Conservation (phyloP, 2,888 invertebrate genomes). For the Caenorhabditis auriculariae region DNA sequence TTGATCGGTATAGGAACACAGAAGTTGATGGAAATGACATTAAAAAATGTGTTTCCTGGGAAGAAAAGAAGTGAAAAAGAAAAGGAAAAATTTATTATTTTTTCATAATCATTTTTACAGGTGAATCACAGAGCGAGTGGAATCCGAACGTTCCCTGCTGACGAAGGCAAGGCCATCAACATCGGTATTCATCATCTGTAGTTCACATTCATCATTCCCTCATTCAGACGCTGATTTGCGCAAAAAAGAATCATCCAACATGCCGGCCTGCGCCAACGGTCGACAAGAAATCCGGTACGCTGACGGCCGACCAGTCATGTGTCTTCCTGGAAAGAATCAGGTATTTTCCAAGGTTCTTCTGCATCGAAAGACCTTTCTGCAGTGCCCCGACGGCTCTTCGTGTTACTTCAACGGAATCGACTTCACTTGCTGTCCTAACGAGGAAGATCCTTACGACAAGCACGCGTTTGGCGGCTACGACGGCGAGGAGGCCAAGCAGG, state of each 20-base stretch:
- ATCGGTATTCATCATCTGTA: not conserved
- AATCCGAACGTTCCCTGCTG: constrained; percentile 17
- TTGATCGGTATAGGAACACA: not conserved
- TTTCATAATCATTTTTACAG: not conserved
- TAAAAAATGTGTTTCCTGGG: no score
- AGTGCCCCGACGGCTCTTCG: constrained; percentile 58
- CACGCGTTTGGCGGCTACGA: constrained; percentile 58
- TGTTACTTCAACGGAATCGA: constrained; percentile 63
- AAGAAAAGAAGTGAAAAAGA: not conserved
- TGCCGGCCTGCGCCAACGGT: constrained; percentile 59
- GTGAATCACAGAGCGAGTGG: constrained; percentile 13
- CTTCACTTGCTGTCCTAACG: constrained; percentile 62
- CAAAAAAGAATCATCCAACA: no score
- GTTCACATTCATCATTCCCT: not conserved
- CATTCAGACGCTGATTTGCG: no score
- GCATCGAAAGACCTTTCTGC: not conserved
- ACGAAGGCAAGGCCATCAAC: constrained; percentile 11
- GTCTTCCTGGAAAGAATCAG: constrained; percentile 60
- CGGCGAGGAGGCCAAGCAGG: constrained; percentile 57
- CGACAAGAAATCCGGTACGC: constrained; percentile 42
- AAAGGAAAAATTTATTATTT: not conserved
- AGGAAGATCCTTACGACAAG: constrained; percentile 61
- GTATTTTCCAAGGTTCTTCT: constrained; percentile 16
- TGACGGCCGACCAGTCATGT: constrained; percentile 56
- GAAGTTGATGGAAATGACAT: not conserved